Base-by-base conservation (phyloP, 2,888 invertebrate species). In the Diarsia mendica region DNA sequence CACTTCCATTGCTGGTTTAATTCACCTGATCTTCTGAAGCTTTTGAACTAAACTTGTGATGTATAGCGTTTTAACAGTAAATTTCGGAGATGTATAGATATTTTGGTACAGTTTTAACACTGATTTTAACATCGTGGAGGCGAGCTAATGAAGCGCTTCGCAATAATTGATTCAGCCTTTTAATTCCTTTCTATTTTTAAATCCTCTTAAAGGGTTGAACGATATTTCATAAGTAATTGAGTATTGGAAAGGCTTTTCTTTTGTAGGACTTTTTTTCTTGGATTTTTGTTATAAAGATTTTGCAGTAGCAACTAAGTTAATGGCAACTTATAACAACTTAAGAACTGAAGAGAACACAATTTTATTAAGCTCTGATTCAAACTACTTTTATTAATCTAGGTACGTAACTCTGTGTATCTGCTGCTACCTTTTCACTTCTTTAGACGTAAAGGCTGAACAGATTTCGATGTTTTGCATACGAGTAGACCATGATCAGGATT, bases 81-180 rank as follows among this genome's bases (percentile, higher is more conserved):
- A 46, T 11, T 4, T 67, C 48, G 58, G 23, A n/a, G 1, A 63
- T 23, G 46, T 51, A 9, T 6, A 2, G 15, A 18, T 64, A 51
- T 67, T 67, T 67, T 72, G 58, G 83, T 88, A 72, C 9, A 18
- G 72, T 23, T 55, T 72, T 68, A 72, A 85, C 81, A 82, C 75
- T 84, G 80, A 84, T 87, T 89, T 89, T 81, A 89, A 88, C 89
- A 86, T 87, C 82, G 84, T 84, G 77, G 76, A 83, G 72, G 68
- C 65, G 72, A 78, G 79, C 82, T 89, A 89, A 90, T 90, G 87
- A 89, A 89, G 85, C 85, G 83, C 87, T 85, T 64, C 64, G 55
- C 67, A 82, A 77, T 86, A 88, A 90, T 89, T 89, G 86, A 90
- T 87, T 78, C 70, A 75, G 61, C 65, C 63, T 84, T 83, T 80